Conservation (phyloP, 2,797 vertebrate genomes). For the Eidolon dupreanum region DNA sequence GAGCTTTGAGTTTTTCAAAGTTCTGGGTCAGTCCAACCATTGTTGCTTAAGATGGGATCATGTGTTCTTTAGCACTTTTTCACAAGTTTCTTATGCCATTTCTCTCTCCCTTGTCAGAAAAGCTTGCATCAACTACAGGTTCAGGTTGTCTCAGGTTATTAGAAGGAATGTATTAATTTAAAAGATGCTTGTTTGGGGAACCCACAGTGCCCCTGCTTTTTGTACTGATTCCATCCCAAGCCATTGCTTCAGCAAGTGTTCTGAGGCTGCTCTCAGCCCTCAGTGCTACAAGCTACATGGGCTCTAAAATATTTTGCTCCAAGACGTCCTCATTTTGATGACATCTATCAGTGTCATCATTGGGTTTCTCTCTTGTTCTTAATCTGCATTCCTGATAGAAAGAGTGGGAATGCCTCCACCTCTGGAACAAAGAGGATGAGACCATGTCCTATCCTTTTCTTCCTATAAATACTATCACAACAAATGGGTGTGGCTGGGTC, state of each 20-base stretch:
- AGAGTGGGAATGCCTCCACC: background rate
- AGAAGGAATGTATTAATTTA: conserved; percentile 46
- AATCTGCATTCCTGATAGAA: background rate
- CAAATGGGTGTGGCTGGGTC: too few relatives aligned
- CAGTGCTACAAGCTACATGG: rapidly evolving
- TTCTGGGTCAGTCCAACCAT: conserved; percentile 71
- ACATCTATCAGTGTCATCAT: background rate
- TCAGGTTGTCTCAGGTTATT: conserved; percentile 54
- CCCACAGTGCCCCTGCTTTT: background rate
- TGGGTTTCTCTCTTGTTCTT: background rate
- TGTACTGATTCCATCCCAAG: background rate
- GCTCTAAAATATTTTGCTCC: background rate
- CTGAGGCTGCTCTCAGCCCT: background rate
- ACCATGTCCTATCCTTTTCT: conserved; percentile 24
- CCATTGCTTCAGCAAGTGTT: background rate
- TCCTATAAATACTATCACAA: conserved; percentile 61
- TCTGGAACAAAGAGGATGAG: background rate
- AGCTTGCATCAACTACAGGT: conserved; percentile 18
- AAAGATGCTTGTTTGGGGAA: background rate
- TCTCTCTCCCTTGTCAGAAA: conserved; percentile 38
- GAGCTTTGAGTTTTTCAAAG: conserved; percentile 59
- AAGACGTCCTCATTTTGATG: background rate
- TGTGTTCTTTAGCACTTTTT: conserved; percentile 56
- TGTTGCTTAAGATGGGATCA: conserved; percentile 29
- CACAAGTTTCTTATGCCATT: conserved; percentile 37